Percentiles rank a stretch among this genome's conserved stretches.
Conservation (phyloP, 2,888 invertebrate genomes). For the Lissonota sp. region DNA sequence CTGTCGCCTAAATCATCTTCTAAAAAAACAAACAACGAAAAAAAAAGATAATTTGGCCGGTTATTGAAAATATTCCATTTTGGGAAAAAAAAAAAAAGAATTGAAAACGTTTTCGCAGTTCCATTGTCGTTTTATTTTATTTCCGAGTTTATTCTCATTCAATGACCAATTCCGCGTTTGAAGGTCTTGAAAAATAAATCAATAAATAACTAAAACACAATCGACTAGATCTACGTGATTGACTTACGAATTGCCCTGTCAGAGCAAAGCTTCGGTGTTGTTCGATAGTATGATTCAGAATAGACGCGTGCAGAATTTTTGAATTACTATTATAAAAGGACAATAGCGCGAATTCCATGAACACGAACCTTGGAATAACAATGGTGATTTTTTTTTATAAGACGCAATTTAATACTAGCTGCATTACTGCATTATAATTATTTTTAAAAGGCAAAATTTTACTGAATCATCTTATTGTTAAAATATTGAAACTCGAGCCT, state of each 20-base stretch:
- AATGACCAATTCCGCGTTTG: neutral
- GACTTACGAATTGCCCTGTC: constrained; percentile 42
- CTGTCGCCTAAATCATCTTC: no score
- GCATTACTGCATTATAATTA: neutral
- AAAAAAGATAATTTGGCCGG: no score
- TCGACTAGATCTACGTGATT: constrained; percentile 38
- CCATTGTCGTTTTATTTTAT: neutral
- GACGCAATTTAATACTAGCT: constrained; percentile 19
- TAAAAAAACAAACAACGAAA: no score
- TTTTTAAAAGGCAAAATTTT: neutral
- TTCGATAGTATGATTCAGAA: constrained; percentile 36
- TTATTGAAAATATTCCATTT: no score
- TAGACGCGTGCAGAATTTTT: constrained; percentile 43
- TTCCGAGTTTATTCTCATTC: constrained; percentile 24
- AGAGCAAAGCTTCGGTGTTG: constrained; percentile 29
- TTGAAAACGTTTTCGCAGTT: neutral
- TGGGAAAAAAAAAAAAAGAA: no score
- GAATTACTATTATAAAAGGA: constrained; percentile 34
- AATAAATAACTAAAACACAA: neutral
- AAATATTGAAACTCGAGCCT: no score
- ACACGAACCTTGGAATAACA: constrained; percentile 48
- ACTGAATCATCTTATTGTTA: neutral
- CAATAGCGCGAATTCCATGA: constrained; percentile 30
- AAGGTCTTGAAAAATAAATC: constrained; percentile 22
- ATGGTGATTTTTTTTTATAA: constrained; percentile 25